Base-by-base conservation (phyloP, 92 coral and sea anemone species). In the Porites rus region DNA sequence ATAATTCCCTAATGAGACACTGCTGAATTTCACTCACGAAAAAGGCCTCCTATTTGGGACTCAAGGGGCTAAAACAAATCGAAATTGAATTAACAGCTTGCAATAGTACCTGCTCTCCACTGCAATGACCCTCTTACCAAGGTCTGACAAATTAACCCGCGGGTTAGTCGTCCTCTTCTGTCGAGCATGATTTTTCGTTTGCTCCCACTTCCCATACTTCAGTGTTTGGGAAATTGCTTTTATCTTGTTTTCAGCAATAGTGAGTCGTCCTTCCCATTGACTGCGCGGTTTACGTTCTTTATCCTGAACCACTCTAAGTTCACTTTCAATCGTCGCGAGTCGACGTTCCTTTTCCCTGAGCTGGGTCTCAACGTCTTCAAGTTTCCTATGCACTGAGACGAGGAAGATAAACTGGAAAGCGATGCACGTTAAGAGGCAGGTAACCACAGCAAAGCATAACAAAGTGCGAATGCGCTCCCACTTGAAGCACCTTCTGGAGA, bases 61-160 rank as follows among this genome's bases (percentile, higher is more conserved):
- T 28, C 31, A 28, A 28, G 31, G 31, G 46, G 6, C 46, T 38
- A 38, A 38, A 38, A 38, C 46, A 38, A 38, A 3, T 38, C 46
- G 5, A 38, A 38, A 38, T 38, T 38, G 6, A 38, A 38, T 38
- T 38, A 38, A 38, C 46, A 4, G 46, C 46, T 38, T 38, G 46
- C 46, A 38, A 38, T 38, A 38, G 25, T 76, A 76, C 82, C 58
- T 77, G 82, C 60, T 43, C 21, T 77, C 82, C 13, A 77, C 70
- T 62, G 82, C 13, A 24, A 77, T 46, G 62, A 77, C 21, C 17
- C 69, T 77, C 82, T 61, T 77, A 18, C 6, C 21, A 18, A 77
- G 82, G 69, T 61, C 71, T 31, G 82, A 38, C n/a, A 77, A 61
- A 63, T 3, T 77, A 5, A 66, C 50, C 8, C 12, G 19, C 8